Percentiles rank a stretch among this genome's conserved stretches.
These are phyloP conservation scores for Pseudomyrmex gracilis DNA, from an alignment of 1,140 invertebrate genomes.

Conservation along the genomic window DNA sequence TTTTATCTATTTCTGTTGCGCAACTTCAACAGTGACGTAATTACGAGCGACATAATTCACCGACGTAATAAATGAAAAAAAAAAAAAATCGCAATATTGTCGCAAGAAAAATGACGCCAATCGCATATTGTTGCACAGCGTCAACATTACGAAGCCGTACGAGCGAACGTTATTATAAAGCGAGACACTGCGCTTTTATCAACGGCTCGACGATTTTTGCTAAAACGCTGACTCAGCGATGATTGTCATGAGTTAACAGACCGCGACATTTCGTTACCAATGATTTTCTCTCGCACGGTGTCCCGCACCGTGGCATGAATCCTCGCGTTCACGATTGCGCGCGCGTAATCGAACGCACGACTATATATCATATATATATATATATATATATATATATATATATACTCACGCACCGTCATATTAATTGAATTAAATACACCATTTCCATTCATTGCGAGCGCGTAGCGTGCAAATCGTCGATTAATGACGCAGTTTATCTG, in stretches of 20 bases:
- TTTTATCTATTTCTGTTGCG: conserved; percentile 3
- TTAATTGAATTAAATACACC: conserved; percentile 38
- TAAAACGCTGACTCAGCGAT: conserved; percentile 67
- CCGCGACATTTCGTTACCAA: conserved; percentile 68
- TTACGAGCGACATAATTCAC: background rate
- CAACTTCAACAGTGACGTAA: conserved; percentile 20
- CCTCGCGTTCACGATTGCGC: conserved; percentile 5
- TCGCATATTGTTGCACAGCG: conserved; percentile 31
- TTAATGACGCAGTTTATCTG: conserved; percentile 23
- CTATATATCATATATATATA: background rate
- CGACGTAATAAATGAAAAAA: conserved; percentile 8
- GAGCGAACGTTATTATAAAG: conserved; percentile 27
- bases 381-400: too few relatives aligned
- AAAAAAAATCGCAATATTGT: conserved; percentile 17
- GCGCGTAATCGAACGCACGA: conserved; percentile 15
- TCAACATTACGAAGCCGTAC: conserved; percentile 18
- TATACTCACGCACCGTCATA: conserved; percentile 1
- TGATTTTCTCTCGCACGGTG: conserved; percentile 58
- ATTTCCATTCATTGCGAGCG: background rate
- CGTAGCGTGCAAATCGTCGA: conserved; percentile 12
- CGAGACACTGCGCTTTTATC: conserved; percentile 44
- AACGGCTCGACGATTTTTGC: conserved; percentile 58
- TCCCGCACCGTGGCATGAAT: conserved; percentile 17
- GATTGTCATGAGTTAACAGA: conserved; percentile 71
- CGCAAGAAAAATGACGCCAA: background rate